These are phyloP conservation scores for Sinonovacula constricta DNA, from an alignment of 1,140 invertebrate species.

Conservation along the genomic window DNA sequence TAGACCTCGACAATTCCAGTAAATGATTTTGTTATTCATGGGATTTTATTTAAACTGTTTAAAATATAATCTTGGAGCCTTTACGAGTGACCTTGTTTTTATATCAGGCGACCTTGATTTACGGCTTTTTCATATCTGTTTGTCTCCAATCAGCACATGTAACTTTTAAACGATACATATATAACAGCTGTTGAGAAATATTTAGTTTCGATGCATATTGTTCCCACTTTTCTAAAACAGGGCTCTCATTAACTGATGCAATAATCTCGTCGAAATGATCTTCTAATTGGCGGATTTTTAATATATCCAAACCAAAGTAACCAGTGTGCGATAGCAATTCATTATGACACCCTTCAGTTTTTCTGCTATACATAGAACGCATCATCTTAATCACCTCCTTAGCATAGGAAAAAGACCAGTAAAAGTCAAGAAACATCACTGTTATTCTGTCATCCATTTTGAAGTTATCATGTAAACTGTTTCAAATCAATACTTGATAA, in stretches of 20 bases:
- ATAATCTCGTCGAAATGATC: background rate
- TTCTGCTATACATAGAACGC: background rate
- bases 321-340: background rate
- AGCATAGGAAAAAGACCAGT: background rate
- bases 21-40: no score
- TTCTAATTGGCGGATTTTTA: background rate
- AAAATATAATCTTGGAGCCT: no score
- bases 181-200: background rate
- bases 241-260: background rate
- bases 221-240: background rate
- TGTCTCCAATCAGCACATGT: conserved; percentile 13
- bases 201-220: background rate
- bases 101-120: no score
- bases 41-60: no score
- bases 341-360: background rate
- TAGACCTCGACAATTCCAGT: no score
- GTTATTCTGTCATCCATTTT: background rate
- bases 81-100: no score
- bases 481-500: no score
- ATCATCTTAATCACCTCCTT: background rate
- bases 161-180: conserved; percentile 6
- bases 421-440: background rate
- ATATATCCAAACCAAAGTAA: background rate
- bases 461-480: no score
- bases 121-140: no score